phyloP scores from a whole-genome alignment of 2,113 vertebrate genomes.

The Dolichotis patagonum region DNA sequence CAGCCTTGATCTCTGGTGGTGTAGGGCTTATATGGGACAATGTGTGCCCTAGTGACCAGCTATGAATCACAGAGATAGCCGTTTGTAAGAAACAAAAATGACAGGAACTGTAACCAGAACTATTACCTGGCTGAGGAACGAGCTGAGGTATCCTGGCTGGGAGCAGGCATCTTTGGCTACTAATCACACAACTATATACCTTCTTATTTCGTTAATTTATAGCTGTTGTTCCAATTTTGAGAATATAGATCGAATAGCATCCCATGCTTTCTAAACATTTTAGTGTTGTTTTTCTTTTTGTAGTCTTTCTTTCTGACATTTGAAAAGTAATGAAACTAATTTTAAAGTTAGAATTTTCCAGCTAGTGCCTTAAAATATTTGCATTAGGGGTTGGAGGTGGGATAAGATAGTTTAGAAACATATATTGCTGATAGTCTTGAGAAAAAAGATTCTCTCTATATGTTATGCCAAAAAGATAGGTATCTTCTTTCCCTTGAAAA shows the following conservation, averaged over 20 bases:
- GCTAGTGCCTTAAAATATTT: neutral
- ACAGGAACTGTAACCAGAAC: neutral
- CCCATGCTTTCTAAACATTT: neutral
- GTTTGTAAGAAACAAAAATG: too few species aligned
- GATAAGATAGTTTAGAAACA: neutral
- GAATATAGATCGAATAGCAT: neutral
- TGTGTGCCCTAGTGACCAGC: too few species aligned
- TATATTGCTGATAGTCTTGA: neutral
- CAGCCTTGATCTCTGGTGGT: too few species aligned
- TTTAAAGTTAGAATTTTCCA: neutral
- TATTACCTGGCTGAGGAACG: neutral
- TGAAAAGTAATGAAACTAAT: neutral
- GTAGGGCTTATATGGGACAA: too few species aligned
- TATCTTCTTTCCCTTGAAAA: neutral
- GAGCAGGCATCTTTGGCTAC: neutral
- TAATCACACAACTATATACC: neutral
- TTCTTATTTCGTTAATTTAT: neutral
- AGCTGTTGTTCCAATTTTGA: neutral
- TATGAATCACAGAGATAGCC: too few species aligned
- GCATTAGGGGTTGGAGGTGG: neutral
- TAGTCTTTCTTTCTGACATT: neutral
- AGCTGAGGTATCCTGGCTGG: neutral
- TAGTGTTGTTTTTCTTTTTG: neutral
- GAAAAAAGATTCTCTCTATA: neutral
- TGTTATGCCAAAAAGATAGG: neutral